phyloP scores from a whole-genome alignment of 2,113 vertebrate species.

The Chaetodon trifascialis region DNA sequence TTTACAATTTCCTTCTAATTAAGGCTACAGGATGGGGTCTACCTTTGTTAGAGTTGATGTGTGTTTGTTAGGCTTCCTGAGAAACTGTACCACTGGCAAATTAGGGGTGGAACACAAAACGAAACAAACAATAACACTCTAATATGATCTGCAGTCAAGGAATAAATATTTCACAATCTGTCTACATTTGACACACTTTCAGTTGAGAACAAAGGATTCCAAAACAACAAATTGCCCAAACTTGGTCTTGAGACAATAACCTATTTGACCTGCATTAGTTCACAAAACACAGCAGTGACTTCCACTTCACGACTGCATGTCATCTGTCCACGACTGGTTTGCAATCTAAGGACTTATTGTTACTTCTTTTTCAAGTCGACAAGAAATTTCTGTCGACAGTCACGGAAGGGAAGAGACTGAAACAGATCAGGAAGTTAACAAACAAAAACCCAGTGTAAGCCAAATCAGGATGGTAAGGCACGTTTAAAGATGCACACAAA shows the following conservation, averaged over 20 bases:
- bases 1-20: constrained; percentile 87
- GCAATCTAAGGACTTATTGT: constrained; percentile 46
- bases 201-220: constrained; percentile 79
- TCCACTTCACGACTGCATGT: constrained; percentile 26
- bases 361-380: constrained; percentile 47
- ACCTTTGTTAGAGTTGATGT: constrained; percentile 83
- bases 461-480: constrained; percentile 36
- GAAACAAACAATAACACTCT: constrained; percentile 85
- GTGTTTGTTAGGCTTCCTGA: constrained; percentile 79
- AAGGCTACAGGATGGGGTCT: constrained; percentile 78
- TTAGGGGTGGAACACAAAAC: constrained; percentile 80
- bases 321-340: constrained; percentile 63
- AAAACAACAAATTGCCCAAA: constrained; percentile 78
- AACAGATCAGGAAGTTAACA: constrained; percentile 54
- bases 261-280: constrained; percentile 72
- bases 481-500: constrained; percentile 6
- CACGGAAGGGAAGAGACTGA: constrained; percentile 50
- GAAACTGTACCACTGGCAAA: constrained; percentile 81
- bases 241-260: constrained; percentile 74
- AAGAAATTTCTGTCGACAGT: constrained; percentile 33
- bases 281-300: constrained; percentile 45
- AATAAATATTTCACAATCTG: constrained; percentile 86
- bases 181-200: constrained; percentile 84
- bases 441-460: constrained; percentile 51
- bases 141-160: constrained; percentile 80